Conservation (phyloP, 2,888 invertebrate genomes). For the Hirtodrosophila histrioides region DNA sequence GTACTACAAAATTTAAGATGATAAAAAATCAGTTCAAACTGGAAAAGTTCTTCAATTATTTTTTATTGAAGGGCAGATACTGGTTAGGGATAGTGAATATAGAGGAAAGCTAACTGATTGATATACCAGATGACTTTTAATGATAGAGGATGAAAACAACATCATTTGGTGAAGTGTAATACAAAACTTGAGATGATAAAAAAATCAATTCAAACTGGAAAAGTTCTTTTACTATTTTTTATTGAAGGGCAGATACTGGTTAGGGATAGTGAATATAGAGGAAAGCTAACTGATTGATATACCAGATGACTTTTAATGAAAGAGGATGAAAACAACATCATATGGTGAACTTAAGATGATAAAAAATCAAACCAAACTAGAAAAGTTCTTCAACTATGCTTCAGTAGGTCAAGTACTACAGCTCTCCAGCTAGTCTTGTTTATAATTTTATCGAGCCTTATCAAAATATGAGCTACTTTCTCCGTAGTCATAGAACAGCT, state of each 20-base stretch:
- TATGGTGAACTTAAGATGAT: not conserved
- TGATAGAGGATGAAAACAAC: too few species aligned
- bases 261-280: too few species aligned
- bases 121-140: too few species aligned
- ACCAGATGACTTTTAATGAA: too few species aligned
- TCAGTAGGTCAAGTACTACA: slow-evolving; percentile 36
- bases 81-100: not conserved
- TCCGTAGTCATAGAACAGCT: slow-evolving; percentile 46
- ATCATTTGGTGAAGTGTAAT: too few species aligned
- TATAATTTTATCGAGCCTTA: slow-evolving; percentile 25
- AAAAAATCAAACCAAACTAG: too few species aligned
- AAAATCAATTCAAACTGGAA: too few species aligned
- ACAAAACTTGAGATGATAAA: not conserved
- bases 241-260: too few species aligned
- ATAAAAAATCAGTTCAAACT: not conserved
- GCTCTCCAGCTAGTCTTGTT: not conserved
- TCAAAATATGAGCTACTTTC: slow-evolving; percentile 66
- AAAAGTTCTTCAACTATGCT: not conserved
- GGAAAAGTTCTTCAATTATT: not conserved
- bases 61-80: slow-evolving; percentile 16
- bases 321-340: too few species aligned
- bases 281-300: too few species aligned
- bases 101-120: too few species aligned
- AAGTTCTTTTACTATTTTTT: not conserved
- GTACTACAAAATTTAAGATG: too few species aligned